Base-by-base conservation (phyloP, 2,888 invertebrate genomes). In the Agapostemon virescens region DNA sequence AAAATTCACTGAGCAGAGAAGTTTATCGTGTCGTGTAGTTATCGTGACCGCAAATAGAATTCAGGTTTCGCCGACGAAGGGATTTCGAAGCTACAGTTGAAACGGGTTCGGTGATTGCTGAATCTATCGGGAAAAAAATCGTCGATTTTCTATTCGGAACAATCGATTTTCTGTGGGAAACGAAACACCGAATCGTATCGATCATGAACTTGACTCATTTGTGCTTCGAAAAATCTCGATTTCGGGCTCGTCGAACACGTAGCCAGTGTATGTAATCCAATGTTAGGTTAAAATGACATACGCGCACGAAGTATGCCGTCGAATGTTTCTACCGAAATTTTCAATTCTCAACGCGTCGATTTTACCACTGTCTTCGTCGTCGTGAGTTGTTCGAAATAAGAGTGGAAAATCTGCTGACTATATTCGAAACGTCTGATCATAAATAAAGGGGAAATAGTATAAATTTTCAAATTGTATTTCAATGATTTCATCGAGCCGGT, bases 1-100 rank as follows among this genome's bases (percentile, higher is more conserved):
- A 87, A 86, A 82, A 81, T 85, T 86, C 86, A 84, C 77, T 88
- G 83, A 82, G 78, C 85, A 86, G 85, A 84, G 77, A 81, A 81
- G 76, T 40, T 69, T 74, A 69, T 69, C 71, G 61, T 71, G 45
- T 76, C 76, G 73, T 64, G 64, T 81, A 71, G 63, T 67, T 74
- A 71, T 68, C 71, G 69, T 49, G 30, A 52, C 69, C 72, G 77
- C 69, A 30, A 26, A 42, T 55, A 67, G 58, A 52, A 52, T 52
- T n/a, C 52, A 36, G 52, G 38, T 68, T 55, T 63, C 26, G 67
- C 45, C 52, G 69, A 52, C 45, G 36, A 71, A 69, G 67, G 69
- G 69, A 73, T 74, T 75, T 81, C 66, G 64, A 61, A 61, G 68
- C 71, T 69, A n/a, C 17, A 74, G 49, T n/a, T 63, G 73, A 77